Evolutionary conservation across 2,797 vertebrate species (phyloP).

Genomic region (Scolopax bukidnonensis): DNA sequence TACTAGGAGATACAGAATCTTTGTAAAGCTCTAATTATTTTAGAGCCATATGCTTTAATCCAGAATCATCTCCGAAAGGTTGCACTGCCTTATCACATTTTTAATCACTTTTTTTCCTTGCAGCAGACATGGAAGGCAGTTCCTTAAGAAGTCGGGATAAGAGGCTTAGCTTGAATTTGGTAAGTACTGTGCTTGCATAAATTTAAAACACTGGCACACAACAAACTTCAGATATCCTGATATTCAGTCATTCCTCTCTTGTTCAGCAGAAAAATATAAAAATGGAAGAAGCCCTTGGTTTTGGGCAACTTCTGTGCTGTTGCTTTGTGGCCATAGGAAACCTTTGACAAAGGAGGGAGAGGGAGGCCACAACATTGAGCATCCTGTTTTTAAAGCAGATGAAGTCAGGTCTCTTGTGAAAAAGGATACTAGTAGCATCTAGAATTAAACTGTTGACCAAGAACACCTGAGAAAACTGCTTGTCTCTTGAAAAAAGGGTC

Average conservation of each 20-base stretch:
- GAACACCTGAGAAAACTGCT: neutral
- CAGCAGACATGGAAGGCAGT: conserved; percentile 83
- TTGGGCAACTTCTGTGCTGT: neutral
- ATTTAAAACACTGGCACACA: neutral
- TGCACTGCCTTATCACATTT: neutral
- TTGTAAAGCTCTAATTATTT: neutral
- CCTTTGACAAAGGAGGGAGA: neutral
- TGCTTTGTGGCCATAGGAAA: neutral
- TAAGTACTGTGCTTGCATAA: conserved; percentile 73
- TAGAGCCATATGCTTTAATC: neutral
- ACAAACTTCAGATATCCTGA: neutral
- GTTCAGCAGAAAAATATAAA: neutral
- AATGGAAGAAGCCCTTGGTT: neutral
- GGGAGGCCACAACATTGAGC: neutral
- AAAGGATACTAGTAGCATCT: neutral
- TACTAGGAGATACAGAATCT: neutral
- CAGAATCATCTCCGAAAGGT: neutral
- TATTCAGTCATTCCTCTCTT: neutral
- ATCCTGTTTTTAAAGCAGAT: neutral
- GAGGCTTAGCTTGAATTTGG: conserved; percentile 93
- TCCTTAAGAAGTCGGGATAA: conserved; percentile 84
- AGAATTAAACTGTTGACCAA: neutral
- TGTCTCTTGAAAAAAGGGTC: neutral
- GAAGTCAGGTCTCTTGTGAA: neutral
- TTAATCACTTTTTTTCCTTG: conserved; percentile 60